Percentiles rank a stretch among this genome's conserved stretches.
These are phyloP conservation scores for Mactromeris polynyma DNA, from an alignment of 2,888 invertebrate species.

Conservation along the genomic window DNA sequence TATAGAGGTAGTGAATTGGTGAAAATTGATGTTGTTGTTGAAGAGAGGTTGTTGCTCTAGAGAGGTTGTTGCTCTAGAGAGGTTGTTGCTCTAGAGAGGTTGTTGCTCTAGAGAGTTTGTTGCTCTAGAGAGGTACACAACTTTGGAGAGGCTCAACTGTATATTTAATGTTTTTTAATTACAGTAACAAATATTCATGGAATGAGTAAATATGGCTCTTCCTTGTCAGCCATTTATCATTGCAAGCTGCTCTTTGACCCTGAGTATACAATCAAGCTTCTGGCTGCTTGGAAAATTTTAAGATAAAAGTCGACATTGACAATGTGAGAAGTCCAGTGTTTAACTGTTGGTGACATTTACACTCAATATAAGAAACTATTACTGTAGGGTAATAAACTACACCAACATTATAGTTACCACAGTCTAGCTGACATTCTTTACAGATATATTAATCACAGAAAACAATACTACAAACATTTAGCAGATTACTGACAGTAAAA, in stretches of 20 bases:
- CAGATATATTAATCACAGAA: not conserved
- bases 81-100: too few species aligned
- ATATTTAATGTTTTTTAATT: not conserved
- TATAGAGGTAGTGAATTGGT: too few species aligned
- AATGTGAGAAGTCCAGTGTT: not conserved
- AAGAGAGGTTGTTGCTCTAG: too few species aligned
- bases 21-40: too few species aligned
- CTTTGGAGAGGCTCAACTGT: not conserved
- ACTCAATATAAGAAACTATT: not conserved
- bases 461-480: not conserved
- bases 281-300: not conserved
- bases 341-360: not conserved
- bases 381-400: not conserved
- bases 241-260: not conserved
- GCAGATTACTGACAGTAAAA: not conserved
- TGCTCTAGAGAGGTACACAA: not conserved
- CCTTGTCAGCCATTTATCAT: not conserved
- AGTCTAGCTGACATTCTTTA: not conserved
- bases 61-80: too few species aligned
- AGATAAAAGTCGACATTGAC: slow-evolving; percentile 5
- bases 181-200: not conserved
- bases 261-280: not conserved
- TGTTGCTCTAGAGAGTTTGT: too few species aligned
- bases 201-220: not conserved
- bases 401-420: not conserved